These are phyloP conservation scores for Oscheius sp. DNA, from an alignment of 2,888 invertebrate genomes.

Conservation along the genomic window DNA sequence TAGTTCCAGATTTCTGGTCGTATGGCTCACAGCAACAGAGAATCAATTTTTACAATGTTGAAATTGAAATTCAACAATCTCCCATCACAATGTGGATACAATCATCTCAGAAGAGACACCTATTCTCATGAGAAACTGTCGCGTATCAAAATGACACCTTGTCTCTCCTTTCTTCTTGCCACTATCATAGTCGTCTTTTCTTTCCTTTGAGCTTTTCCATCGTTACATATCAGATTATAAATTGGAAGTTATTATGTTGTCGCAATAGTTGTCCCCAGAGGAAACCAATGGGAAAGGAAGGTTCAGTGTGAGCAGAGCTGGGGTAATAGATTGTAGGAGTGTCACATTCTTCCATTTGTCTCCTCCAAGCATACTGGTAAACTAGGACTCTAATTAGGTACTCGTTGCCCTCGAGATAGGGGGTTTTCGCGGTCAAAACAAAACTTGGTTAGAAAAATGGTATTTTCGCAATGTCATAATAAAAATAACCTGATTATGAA, in stretches of 20 bases:
- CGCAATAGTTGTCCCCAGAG: constrained; percentile 4
- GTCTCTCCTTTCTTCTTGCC: background rate
- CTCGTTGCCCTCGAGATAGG: too few species aligned
- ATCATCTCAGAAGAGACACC: constrained; percentile 45
- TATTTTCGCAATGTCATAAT: too few species aligned
- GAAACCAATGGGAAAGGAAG: background rate
- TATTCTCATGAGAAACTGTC: constrained; percentile 35
- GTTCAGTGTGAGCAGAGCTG: background rate
- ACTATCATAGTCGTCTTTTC: background rate
- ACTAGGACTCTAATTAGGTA: too few species aligned
- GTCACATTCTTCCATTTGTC: too few species aligned
- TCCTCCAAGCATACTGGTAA: too few species aligned
- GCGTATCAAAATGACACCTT: background rate
- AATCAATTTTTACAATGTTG: constrained; percentile 56
- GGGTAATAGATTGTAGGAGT: too few species aligned
- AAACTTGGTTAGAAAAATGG: too few species aligned
- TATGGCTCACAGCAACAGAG: constrained; percentile 51
- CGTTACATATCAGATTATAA: constrained; percentile 16
- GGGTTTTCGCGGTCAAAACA: too few species aligned
- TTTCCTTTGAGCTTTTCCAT: constrained; percentile 2
- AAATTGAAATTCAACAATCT: constrained; percentile 46
- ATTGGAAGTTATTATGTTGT: constrained; percentile 21
- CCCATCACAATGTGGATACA: constrained; percentile 44
- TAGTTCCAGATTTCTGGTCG: constrained; percentile 46
- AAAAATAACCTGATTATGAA: too few species aligned